A percentile compares a stretch with the other conserved stretches of the same genome.
Conservation (phyloP, 2,888 invertebrate genomes). For the Miltochrista miniata region DNA sequence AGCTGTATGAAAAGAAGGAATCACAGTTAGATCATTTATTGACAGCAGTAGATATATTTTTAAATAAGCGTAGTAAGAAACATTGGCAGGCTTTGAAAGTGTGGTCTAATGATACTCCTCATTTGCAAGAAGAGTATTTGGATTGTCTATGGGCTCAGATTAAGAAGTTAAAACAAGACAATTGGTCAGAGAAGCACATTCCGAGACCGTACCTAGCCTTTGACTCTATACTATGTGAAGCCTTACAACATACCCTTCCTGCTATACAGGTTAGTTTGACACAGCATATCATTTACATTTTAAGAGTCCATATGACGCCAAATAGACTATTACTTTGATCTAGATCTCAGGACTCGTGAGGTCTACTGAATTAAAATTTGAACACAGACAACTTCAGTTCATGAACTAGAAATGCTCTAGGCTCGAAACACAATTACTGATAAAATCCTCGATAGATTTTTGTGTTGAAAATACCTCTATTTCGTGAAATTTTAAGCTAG, state of each 20-base stretch:
- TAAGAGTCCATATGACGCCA: too few species aligned
- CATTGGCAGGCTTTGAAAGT: slow-evolving; percentile 97
- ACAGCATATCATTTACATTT: not conserved
- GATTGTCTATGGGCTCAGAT: slow-evolving; percentile 97
- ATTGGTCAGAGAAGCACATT: slow-evolving; percentile 99
- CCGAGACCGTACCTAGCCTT: slow-evolving; percentile 97
- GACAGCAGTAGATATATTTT: slow-evolving; percentile 94
- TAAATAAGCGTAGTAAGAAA: slow-evolving; percentile 95
- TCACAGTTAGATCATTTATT: slow-evolving; percentile 95
- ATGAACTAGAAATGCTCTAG: too few species aligned
- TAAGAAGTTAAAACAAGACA: slow-evolving; percentile 93
- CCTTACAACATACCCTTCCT: slow-evolving; percentile 97
- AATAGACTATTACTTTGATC: too few species aligned
- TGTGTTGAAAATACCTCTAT: too few species aligned
- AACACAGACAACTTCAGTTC: too few species aligned
- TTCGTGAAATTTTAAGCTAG: too few species aligned
- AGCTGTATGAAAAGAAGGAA: slow-evolving; percentile 98
- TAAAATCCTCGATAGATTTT: too few species aligned
- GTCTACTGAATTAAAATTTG: too few species aligned
- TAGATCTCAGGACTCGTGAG: too few species aligned
- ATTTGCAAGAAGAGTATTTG: slow-evolving; percentile 98
- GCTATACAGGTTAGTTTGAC: slow-evolving; percentile 83
- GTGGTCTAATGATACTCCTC: slow-evolving; percentile 97
- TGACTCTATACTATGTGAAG: slow-evolving; percentile 97
- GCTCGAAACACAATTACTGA: too few species aligned